Percentiles rank a stretch among this genome's conserved stretches.
phyloP scores from a whole-genome alignment of 2,797 vertebrate species.

The Halcyon leucocephala region DNA sequence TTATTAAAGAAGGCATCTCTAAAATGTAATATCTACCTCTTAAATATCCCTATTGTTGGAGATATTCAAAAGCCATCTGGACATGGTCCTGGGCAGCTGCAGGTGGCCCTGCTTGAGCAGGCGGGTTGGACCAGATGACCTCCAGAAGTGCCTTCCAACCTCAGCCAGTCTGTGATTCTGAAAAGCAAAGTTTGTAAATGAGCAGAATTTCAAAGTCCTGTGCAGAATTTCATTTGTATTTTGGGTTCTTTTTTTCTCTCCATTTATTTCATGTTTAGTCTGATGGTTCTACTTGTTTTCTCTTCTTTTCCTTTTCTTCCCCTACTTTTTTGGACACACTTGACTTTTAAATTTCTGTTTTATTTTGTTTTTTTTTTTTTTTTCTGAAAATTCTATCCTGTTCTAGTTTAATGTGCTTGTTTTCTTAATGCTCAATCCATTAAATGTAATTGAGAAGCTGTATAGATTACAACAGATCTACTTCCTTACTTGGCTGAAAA shows the following conservation, averaged over 20 bases:
- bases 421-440: neutral
- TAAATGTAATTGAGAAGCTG: neutral
- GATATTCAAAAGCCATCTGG: neutral
- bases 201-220: neutral
- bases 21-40: neutral
- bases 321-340: neutral
- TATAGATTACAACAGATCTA: neutral
- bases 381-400: neutral
- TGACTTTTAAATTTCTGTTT: neutral
- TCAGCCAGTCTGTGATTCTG: neutral
- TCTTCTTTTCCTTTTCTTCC: neutral
- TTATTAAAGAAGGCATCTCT: neutral
- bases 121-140: neutral
- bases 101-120: neutral
- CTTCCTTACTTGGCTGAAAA: neutral
- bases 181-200: neutral
- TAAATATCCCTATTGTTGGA: neutral
- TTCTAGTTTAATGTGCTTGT: neutral
- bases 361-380: neutral
- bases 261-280: neutral
- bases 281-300: neutral
- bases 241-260: neutral
- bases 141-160: neutral
- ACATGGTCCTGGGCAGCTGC: neutral
- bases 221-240: too few species aligned